Percentiles rank a stretch among this genome's conserved stretches.
Conservation (phyloP, 1,140 invertebrate genomes). For the Procambarus virginalis region DNA sequence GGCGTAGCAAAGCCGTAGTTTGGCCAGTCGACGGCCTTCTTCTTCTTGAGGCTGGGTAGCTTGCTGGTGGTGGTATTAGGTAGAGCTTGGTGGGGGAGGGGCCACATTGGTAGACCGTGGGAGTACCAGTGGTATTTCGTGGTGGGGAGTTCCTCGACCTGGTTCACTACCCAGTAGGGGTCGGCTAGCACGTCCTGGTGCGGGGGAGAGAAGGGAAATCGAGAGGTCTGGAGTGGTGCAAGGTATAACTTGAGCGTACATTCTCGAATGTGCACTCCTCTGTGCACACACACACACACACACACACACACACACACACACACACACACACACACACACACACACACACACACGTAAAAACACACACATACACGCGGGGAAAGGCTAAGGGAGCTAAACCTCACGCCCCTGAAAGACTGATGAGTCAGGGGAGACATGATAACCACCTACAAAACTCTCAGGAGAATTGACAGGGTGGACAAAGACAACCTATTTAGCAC, state of each 20-base stretch:
- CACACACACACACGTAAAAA: background rate
- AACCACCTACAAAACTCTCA: too few species aligned
- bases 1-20: slow-evolving; percentile 47
- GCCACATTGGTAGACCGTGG: slow-evolving; percentile 48
- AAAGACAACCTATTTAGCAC: too few species aligned
- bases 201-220: background rate
- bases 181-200: slow-evolving; percentile 17
- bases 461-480: too few species aligned
- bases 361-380: too few species aligned
- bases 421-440: too few species aligned
- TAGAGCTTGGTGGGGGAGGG: slow-evolving; percentile 30
- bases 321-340: slow-evolving; percentile 35
- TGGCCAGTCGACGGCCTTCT: slow-evolving; percentile 40
- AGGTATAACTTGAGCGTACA: too few species aligned
- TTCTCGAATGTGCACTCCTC: too few species aligned
- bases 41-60: background rate
- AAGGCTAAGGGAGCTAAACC: too few species aligned
- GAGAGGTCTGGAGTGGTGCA: too few species aligned
- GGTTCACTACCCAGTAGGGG: slow-evolving; percentile 43
- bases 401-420: too few species aligned
- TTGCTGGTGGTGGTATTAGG: slow-evolving; percentile 16
- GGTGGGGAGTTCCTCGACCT: background rate
- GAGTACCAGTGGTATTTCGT: slow-evolving; percentile 45
- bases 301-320: slow-evolving; percentile 23
- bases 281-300: too few species aligned